Conservation (phyloP, 92 coral and sea anemone species). For the Parazoanthus darwini region DNA sequence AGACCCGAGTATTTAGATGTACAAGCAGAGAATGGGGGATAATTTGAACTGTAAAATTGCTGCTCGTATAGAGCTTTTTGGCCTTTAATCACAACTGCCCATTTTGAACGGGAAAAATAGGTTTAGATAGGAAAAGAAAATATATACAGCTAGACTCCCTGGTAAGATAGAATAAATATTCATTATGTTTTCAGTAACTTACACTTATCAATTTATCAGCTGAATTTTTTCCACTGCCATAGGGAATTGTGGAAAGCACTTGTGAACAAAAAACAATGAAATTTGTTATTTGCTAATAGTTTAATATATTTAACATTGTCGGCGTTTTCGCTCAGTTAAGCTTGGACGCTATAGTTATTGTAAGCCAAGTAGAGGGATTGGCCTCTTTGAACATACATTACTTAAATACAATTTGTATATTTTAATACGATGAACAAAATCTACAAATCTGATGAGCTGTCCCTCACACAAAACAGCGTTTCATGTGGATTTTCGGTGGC, state of each 20-base stretch:
- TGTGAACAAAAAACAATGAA: constrained; percentile 26
- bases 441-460: background rate
- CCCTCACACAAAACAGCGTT: background rate
- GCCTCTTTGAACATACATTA: constrained; percentile 5
- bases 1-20: background rate
- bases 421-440: constrained; percentile 3
- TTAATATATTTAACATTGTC: constrained; percentile 35
- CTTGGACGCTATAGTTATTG: background rate
- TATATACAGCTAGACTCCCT: constrained; percentile 42
- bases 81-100: constrained; percentile 37
- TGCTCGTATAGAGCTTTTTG: background rate
- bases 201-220: background rate
- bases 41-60: constrained; percentile 9
- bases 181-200: background rate
- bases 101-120: background rate
- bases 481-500: background rate
- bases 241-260: constrained; percentile 30
- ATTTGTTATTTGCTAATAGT: constrained; percentile 34
- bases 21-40: background rate
- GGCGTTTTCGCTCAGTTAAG: background rate
- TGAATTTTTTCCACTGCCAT: background rate
- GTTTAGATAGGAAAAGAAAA: background rate
- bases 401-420: constrained; percentile 9
- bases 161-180: background rate
- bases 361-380: background rate